Evolutionary conservation across 2,888 invertebrate genomes (phyloP), one percentile per base, ranked within the genome.

Genomic region (Drosophila niveifrons): DNA sequence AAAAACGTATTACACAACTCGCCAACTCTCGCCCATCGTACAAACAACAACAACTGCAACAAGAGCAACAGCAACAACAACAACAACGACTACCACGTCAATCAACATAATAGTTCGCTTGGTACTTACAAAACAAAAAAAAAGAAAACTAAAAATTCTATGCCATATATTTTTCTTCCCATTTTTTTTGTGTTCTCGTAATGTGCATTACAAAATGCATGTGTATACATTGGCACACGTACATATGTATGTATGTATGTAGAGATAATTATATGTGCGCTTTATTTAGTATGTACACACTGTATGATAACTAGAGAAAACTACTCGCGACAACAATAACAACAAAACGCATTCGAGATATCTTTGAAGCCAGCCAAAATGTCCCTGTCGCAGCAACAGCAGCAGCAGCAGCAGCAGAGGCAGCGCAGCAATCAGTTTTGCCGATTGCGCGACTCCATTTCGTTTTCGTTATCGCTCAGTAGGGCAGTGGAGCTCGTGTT

Each of bases 381-480:
- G 48, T 72, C 59, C 51, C 57, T 63, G 55, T 63, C 28, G 1
- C 31, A 9, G 31, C 9, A 3, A 10, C 31, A 31, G 18, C 23
- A 36, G 41, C 18, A 48, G 17, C 23, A 23, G 3, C 31, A 31
- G 18, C 23, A 36, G 51, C 18, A 50, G 17, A n/a, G 15, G 41
- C n/a, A 48, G 31, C 17, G 50, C 41, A 34, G 41, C 31, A 62
- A 48, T 57, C 62, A 59, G 41, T 23, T 50, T 57, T 41, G 31
- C 57, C 56, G 59, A 56, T 66, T 36, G 23, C 23, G 31, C 61
- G 57, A 57, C 59, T 70, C 66, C 70, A 71, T 77, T 83, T 80
- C 78, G 83, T 74, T 73, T 80, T 72, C 82, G 79, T 57, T 80
- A 63, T 65, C 78, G 63, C 67, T 85, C 73, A 75, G 72, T 84